Evolutionary conservation across 2,113 vertebrate genomes (phyloP).

Genomic region (Cyanocitta stelleri): DNA sequence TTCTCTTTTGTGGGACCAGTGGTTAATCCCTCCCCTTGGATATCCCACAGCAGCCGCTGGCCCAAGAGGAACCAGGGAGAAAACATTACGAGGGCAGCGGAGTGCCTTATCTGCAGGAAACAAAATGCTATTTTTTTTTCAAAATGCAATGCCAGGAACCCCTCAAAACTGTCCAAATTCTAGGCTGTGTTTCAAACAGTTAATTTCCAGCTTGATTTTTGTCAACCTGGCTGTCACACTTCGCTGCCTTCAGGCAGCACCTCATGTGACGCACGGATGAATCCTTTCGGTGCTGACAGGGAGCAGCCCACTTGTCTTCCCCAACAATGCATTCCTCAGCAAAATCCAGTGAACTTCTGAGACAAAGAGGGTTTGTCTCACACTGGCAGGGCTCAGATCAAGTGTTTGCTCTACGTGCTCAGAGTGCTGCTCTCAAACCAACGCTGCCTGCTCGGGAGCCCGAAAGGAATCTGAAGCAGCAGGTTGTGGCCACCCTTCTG

Average conservation of each 20-base stretch:
- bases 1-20: background rate
- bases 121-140: background rate
- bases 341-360: background rate
- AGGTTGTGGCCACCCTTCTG: background rate
- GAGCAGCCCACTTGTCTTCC: background rate
- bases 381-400: background rate
- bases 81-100: background rate
- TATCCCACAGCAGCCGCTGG: background rate
- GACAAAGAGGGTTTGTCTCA: constrained; percentile 4
- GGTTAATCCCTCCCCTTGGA: background rate
- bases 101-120: background rate
- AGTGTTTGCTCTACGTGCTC: background rate
- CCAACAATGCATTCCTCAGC: background rate
- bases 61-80: background rate
- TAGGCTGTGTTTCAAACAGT: background rate
- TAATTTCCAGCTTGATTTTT: background rate
- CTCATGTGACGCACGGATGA: background rate
- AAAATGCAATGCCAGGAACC: background rate
- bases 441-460: rapidly evolving
- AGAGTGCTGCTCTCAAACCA: background rate
- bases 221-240: background rate
- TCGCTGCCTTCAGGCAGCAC: background rate
- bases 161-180: background rate
- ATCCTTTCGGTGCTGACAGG: background rate
- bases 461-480: background rate